Conservation (phyloP, 2,797 vertebrate species). For the Setipinna tenuifilis region DNA sequence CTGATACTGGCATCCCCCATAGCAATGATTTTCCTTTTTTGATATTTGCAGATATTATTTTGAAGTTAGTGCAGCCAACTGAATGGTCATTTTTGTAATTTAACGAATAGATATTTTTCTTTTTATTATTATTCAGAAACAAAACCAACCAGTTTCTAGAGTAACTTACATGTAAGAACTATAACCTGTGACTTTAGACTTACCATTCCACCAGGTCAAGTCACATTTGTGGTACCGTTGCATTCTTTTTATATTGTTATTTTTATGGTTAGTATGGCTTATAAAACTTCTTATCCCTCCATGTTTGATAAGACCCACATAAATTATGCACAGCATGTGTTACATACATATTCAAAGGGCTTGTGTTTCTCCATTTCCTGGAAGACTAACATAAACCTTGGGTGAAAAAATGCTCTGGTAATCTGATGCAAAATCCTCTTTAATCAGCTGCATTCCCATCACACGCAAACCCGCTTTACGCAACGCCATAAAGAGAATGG, state of each 20-base stretch:
- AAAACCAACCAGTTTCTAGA: no score
- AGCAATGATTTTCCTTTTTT: no score
- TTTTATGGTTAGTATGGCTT: neutral
- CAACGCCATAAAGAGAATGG: neutral
- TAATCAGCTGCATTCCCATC: neutral
- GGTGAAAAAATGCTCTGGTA: neutral
- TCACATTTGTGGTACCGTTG: neutral
- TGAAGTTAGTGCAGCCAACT: no score
- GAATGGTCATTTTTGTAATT: no score
- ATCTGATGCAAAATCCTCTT: slow-evolving; percentile 4
- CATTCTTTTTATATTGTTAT: no score
- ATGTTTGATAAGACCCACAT: neutral
- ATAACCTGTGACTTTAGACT: no score
- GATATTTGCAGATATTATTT: no score
- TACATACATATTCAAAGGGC: neutral
- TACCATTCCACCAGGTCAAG: no score
- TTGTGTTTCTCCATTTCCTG: neutral
- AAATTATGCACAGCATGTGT: neutral
- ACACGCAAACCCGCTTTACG: neutral
- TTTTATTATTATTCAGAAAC: no score
- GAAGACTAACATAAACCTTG: neutral
- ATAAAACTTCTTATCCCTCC: neutral
- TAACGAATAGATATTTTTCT: no score
- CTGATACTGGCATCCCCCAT: no score
- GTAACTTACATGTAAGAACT: no score